Conservation (phyloP, 2,113 vertebrate genomes). For the Eudyptes chrysolophus region DNA sequence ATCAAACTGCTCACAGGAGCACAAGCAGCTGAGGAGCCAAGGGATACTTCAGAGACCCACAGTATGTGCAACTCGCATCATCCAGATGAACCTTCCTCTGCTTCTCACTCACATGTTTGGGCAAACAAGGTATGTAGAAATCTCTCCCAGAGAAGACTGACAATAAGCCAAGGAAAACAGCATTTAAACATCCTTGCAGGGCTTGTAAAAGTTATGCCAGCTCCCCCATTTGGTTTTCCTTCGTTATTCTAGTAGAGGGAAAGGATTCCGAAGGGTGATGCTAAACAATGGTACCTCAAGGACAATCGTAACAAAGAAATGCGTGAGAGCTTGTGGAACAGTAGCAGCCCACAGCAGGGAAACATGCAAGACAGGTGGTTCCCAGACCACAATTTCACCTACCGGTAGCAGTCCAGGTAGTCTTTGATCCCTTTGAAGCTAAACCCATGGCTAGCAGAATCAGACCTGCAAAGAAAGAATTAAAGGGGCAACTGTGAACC, state of each 20-base stretch:
- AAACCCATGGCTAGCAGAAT: slow-evolving; percentile 28
- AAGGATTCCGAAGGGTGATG: background rate
- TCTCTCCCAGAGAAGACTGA: background rate
- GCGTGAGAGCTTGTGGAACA: background rate
- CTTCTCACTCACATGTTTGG: background rate
- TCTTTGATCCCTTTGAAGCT: slow-evolving; percentile 70
- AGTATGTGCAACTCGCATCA: background rate
- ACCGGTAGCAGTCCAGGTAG: slow-evolving; percentile 65
- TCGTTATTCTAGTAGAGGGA: background rate
- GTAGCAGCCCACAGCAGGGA: background rate
- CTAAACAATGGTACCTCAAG: background rate
- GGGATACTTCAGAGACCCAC: background rate
- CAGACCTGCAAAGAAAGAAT: slow-evolving; percentile 9
- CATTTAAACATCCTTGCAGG: background rate
- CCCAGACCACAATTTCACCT: background rate
- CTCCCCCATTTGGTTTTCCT: background rate
- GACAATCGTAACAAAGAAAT: background rate
- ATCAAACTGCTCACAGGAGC: background rate
- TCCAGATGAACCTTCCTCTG: background rate
- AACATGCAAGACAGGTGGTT: background rate
- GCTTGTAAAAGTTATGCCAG: background rate
- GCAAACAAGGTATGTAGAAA: background rate
- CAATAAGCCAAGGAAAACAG: background rate
- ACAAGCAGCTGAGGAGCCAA: background rate
- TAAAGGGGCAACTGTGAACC: background rate